These are phyloP conservation scores for Promerops cafer DNA, from an alignment of 2,113 vertebrate species.

Conservation along the genomic window DNA sequence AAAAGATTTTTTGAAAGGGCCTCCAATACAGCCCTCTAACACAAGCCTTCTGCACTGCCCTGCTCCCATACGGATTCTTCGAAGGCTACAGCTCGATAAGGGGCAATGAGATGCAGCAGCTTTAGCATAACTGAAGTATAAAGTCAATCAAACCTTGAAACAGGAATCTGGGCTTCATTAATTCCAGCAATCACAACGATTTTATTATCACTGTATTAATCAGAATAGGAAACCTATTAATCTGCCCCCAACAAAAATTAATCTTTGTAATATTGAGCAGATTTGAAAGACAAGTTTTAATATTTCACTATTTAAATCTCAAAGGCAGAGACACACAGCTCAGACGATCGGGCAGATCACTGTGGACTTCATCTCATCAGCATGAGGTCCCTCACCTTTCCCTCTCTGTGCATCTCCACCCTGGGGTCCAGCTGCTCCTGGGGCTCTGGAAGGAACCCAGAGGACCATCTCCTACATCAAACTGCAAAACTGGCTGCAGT, in stretches of 20 bases:
- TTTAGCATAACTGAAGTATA: neutral
- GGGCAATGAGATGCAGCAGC: neutral
- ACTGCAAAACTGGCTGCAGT: neutral
- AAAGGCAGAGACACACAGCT: neutral
- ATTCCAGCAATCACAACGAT: conserved; percentile 51
- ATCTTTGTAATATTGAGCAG: conserved; percentile 35
- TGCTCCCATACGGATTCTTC: neutral
- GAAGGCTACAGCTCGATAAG: neutral
- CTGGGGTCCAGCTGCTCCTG: neutral
- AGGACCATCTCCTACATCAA: neutral
- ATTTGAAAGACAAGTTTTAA: conserved; percentile 43
- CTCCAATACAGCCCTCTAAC: neutral
- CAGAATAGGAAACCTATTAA: conserved; percentile 56
- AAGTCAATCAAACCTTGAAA: conserved; percentile 54
- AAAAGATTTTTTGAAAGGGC: neutral
- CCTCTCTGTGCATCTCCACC: neutral
- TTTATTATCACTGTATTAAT: conserved; percentile 59
- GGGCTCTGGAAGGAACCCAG: neutral
- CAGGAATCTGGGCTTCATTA: conserved; percentile 51
- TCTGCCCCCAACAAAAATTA: conserved; percentile 57
- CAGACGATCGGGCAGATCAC: neutral
- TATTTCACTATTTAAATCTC: conserved; percentile 8
- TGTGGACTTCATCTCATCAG: neutral
- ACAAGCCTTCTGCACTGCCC: neutral
- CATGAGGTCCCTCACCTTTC: neutral